Evolutionary conservation across 2,113 vertebrate genomes (phyloP), one percentile per base, ranked within the genome.

Genomic region (Anhinga rufa): DNA sequence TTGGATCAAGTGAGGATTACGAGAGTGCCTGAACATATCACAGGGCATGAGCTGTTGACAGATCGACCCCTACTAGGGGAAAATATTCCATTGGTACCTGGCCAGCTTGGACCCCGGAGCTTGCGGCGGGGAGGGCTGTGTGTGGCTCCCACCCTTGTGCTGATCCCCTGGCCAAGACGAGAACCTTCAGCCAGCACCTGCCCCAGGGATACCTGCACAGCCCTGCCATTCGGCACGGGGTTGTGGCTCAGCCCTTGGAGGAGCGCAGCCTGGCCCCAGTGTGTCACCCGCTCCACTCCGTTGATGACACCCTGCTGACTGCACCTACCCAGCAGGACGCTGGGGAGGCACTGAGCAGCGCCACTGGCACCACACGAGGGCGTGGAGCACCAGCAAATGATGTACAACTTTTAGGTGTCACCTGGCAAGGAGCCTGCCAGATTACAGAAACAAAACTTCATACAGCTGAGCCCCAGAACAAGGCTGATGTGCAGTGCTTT

Each of bases 211-310:
- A 7, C 31, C 12, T 24, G 44, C 48, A 2, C 57, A 44, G 57
- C 48, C 58, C 48, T 19, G 9, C 9, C 6, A 10, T 14, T n/a
- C 1, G 1, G 38, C 60, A 34, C 2, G 0, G 60, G 51, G 60
- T 13, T 46, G 58, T 17, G 32, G 17, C 38, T 44, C 36, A 64
- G 38, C 38, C 69, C 69, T 10, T 4, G 49, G 36, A 84, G 82
- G 10, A 14, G n/a, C 14, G 29, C 26, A 40, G 29, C 54, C 40
- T 57, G 28, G 17, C 28, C 49, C 17, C 14, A 6, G 17, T 9
- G 14, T 34, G 70, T 64, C 70, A 55, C 49, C 40, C 2, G 4
- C 34, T 21, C 70, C 16, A 0, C 24, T 29, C 19, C 2, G 1
- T 12, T 51, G 32, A 10, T 10, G 32, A 16, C 48, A 46, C 36